These are phyloP conservation scores for Mirza zaza DNA, from an alignment of 2,113 vertebrate species.

Conservation along the genomic window DNA sequence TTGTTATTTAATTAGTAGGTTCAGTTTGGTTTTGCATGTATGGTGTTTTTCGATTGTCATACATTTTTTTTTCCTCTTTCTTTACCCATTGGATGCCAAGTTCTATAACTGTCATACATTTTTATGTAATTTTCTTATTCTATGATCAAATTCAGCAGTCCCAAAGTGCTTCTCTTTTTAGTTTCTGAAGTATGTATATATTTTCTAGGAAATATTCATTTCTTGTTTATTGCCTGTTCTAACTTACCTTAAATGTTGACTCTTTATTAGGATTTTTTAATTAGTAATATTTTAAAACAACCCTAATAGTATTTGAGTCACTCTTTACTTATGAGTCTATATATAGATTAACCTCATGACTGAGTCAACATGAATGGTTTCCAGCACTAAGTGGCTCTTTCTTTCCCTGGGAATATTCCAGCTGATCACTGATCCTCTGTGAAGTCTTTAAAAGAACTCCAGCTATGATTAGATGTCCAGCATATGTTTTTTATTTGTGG, in stretches of 20 bases:
- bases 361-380: conserved; percentile 61
- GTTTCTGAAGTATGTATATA: conserved; percentile 9
- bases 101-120: not conserved
- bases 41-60: not conserved
- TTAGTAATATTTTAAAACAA: conserved; percentile 58
- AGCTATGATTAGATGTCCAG: not conserved
- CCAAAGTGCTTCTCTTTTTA: not conserved
- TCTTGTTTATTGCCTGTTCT: conserved; percentile 23
- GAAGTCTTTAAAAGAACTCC: conserved; percentile 39
- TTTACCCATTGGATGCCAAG: no score
- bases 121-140: conserved; percentile 34
- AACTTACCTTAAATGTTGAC: conserved; percentile 20
- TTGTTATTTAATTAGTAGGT: conserved; percentile 37
- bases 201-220: conserved; percentile 51
- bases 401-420: conserved; percentile 46
- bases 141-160: not conserved
- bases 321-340: conserved; percentile 69
- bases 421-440: conserved; percentile 26
- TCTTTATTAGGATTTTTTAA: conserved; percentile 30
- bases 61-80: not conserved
- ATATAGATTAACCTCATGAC: conserved; percentile 68
- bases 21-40: conserved; percentile 12
- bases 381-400: conserved; percentile 48
- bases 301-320: conserved; percentile 72
- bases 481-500: conserved; percentile 26